Evolutionary conservation across 1,140 invertebrate genomes (phyloP), one percentile per base, ranked within the genome.

Genomic region (Wiebesia pumilae): DNA sequence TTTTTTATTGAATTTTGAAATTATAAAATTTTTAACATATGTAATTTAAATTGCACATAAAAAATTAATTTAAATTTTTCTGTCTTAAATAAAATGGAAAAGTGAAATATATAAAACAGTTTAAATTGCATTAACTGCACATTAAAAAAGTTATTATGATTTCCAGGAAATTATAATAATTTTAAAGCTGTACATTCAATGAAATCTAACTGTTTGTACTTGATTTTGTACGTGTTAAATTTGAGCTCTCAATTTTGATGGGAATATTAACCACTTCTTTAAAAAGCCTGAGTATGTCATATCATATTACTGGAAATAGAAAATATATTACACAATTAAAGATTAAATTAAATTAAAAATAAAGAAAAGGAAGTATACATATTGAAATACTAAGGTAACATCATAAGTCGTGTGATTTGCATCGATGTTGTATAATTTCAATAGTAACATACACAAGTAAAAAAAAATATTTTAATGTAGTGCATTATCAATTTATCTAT

Each of bases 261-360:
- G 73, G 54, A n/a, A 83, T 51, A 19, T 38, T 30, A 82, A 78
- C 19, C 81, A 38, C 38, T 78, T 78, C 69, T 83, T 86, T 82
- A 35, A 73, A 77, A 33, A 30, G 79, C 43, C 24, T 86, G 58
- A 83, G 82, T 79, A 71, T 82, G 54, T 79, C 82, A 51, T 77
- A 83, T 75, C 67, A 79, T 65, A 87, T 78, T 80, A 83, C 58
- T 81, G 51, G 19, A 67, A 73, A 87, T 79, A 21, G 54, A 67
- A 80, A 83, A 58, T 27, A 43, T 47, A n/a, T 65, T 33, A 73
- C 30, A 82, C 40, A 67, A 80, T 73, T 51, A 30, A 80, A 84
- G 30, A 69, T 69, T 24, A 38, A 81, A 82, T 33, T 51, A n/a
- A n/a, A n/a, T n/a, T 80, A 47, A 51, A 38, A 75, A 75, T 51